Base-by-base conservation (phyloP, 2,113 vertebrate genomes). In the Arizona elegans region DNA sequence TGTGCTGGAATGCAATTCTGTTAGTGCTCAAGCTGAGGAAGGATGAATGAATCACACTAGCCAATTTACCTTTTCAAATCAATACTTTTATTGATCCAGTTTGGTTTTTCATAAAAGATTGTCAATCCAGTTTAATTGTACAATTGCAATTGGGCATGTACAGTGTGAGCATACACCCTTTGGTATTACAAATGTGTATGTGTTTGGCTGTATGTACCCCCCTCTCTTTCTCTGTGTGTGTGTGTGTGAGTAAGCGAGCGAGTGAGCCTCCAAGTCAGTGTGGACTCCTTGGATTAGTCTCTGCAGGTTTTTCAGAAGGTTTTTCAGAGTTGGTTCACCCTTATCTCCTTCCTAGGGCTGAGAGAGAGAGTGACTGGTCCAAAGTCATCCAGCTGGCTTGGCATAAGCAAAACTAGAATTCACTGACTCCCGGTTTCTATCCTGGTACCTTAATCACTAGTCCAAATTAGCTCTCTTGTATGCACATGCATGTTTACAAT, bases 151-250 rank as follows among this genome's bases (percentile, higher is more conserved):
- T 55, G 9, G 15, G 17, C 9, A 29, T 33, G 81, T 29, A 9
- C 65, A 70, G 29, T 81, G 33, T 81, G 33, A 38, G 70, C 33
- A 38, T 21, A 38, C 17, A 81, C 33, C 33, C 33, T 38, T 38
- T 38, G 33, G 2, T 43, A 81, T 21, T 43, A 81, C 15, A 43
- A 81, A 38, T 19, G 33, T 75, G 17, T 38, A 38, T 81, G 17
- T 38, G 33, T 81, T 8, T 38, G 33, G 70, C 70, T 38, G 33
- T 75, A 33, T 75, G n/a, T 33, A 75, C n/a, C 15, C 29, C 9
- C 2, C 10, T 11, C 10, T 5, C 10, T 29, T 1, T 9, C n/a
- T n/a, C 1, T n/a, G 11, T n/a, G 62, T n/a, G 11, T 29, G 7
- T 8, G 21, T 8, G 26, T 0, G 26, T 0, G 26, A 3, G 13